Base-by-base conservation (phyloP, 2,113 vertebrate species). In the Thryonomys swinderianus region DNA sequence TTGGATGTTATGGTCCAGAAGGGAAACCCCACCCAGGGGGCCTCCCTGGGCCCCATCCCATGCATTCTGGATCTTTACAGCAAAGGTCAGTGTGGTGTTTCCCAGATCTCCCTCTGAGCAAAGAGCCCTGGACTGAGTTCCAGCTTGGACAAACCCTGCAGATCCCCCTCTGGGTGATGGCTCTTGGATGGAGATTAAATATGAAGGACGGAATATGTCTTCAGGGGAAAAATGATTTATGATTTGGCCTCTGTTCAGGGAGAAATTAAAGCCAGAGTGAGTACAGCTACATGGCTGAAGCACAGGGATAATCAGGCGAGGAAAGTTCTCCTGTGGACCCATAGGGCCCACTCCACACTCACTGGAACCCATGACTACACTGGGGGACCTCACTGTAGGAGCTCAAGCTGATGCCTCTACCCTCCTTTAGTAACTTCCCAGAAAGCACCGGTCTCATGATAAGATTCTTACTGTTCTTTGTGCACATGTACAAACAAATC, bases 131-230 rank as follows among this genome's bases (percentile, higher is more conserved):
- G 51, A 42, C 48, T 48, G 32, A 32, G 3, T 34, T 12, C 5
- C 34, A 53, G 7, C 34, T 84, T 55, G 34, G 85, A 48, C 7
- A 1, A 59, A 4, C 42, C 14, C 32, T 51, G 67, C 40, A 32
- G 55, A 40, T 5, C 5, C 1, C 5, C 32, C 2, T 5, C 16
- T 2, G 53, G 34, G 14, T 48, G 17, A 45, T 53, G 23, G 55
- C 53, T 66, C 20, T 73, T 45, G 88, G 86, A 88, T 8, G 80
- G 18, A 89, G 90, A 92, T 59, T 45, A 14, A 87, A 62, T 1
- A 23, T 34, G 79, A 86, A 95, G 83, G 3, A 37, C 6, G n/a
- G 78, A 81, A 95, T 91, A 91, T 30, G 18, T 55, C 51, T 66
- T 9, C 66, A 42, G 64, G 48, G 48, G 81, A 76, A 96, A 34